Base-by-base conservation (phyloP, 1,140 invertebrate genomes). In the Macrocentrus cingulum region DNA sequence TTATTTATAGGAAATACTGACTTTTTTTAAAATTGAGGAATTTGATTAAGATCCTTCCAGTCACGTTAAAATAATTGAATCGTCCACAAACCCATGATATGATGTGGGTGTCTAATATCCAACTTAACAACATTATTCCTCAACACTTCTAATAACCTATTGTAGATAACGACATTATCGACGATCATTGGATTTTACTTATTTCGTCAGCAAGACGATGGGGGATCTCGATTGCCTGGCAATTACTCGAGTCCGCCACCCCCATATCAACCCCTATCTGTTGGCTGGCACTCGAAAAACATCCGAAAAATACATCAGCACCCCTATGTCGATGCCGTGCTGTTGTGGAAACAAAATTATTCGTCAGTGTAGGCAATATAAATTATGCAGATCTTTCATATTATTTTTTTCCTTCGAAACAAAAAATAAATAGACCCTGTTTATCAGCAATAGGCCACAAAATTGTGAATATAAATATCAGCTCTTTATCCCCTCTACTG, bases 301-400 rank as follows among this genome's bases (percentile, higher is more conserved):
- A 9, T 29, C 25, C 9, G 25, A 29, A 9, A 5, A 9, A 9
- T 4, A 5, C 37, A 6, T 13, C 32, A 16, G 41, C 48, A 37
- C 18, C 11, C 29, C 9, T 15, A 22, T 19, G 19, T 19, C n/a
- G 16, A 29, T 22, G n/a, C 8, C 20, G 32, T 25, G 11, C 36
- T 71, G 48, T 71, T 71, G 67, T 67, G 60, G 16, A 66, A 71
- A 70, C 57, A 67, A 36, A 71, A 70, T 70, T 70, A 69, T 32
- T 5, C 4, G 13, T 46, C n/a, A 29, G 53, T 61, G 60, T 22
- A 32, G 55, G 60, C 56, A n/a, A n/a, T 29, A 61, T 61, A 48
- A 61, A 61, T 61, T 56, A 61, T 56, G 11, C 54, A 53, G 25
- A 4, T n/a, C 11, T 54, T n/a, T n/a, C n/a, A n/a, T n/a, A n/a